Conservation (phyloP, 1,140 invertebrate genomes). For the Drosophila obscura region DNA sequence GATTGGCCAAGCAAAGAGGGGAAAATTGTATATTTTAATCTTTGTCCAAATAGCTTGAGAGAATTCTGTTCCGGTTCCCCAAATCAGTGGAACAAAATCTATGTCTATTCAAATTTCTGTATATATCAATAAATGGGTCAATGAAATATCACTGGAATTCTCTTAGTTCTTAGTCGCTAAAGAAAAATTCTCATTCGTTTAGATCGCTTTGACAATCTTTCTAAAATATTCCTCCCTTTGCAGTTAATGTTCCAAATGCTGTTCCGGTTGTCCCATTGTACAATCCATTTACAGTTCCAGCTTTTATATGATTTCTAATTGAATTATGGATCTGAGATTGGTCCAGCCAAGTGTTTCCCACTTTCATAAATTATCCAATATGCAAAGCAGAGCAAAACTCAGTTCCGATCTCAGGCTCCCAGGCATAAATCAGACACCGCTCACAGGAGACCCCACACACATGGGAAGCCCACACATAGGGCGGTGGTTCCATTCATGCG, state of each 20-base stretch:
- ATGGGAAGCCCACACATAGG: constrained; percentile 31
- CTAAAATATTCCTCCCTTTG: neutral
- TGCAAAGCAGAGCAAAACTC: constrained; percentile 46
- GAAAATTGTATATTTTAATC: too few species aligned
- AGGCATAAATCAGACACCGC: constrained; percentile 69
- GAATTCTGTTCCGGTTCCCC: too few species aligned
- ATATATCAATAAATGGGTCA: too few species aligned
- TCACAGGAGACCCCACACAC: constrained; percentile 46
- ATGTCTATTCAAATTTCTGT: too few species aligned
- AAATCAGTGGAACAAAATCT: too few species aligned
- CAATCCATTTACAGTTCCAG: constrained; percentile 11
- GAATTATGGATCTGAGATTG: constrained; percentile 64
- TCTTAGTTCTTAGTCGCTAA: too few species aligned
- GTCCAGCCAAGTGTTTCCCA: constrained; percentile 53
- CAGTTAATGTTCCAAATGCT: neutral
- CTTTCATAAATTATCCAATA: constrained; percentile 67
- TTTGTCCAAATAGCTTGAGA: too few species aligned
- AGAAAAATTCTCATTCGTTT: too few species aligned
- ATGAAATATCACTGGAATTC: neutral
- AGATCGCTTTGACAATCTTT: neutral
- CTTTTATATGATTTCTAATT: constrained; percentile 46
- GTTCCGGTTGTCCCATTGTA: constrained; percentile 50
- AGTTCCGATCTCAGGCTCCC: constrained; percentile 49
- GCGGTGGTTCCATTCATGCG: constrained; percentile 63
- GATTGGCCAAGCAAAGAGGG: too few species aligned